A percentile compares a stretch with the other conserved stretches of the same genome.
Evolutionary conservation across 2,888 invertebrate genomes (phyloP).

Genomic region (Stegana nigrithorax): DNA sequence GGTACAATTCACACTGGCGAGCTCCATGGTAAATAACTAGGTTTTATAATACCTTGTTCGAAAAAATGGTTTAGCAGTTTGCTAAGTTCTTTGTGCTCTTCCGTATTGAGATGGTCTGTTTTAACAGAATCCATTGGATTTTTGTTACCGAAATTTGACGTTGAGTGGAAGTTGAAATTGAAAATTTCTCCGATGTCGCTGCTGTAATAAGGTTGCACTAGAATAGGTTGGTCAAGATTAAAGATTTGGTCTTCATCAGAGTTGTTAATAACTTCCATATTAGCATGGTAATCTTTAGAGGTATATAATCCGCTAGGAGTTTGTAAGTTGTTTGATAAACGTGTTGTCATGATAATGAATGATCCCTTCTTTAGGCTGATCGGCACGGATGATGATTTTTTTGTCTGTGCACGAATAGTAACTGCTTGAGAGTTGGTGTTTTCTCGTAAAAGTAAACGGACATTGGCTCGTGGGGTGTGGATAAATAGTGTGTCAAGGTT

Average conservation of each 20-base stretch:
- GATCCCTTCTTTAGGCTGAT: neutral
- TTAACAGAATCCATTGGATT: neutral
- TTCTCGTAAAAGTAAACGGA: too few relatives aligned
- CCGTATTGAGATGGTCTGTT: neutral
- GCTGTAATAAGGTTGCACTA: neutral
- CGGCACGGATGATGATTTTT: too few relatives aligned
- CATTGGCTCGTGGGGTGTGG: neutral
- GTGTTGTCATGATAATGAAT: too few relatives aligned
- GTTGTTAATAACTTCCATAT: neutral
- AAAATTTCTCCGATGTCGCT: neutral
- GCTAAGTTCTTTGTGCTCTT: neutral
- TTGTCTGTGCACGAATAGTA: neutral
- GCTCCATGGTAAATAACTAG: neutral
- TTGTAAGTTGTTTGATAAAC: too few relatives aligned
- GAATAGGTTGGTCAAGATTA: neutral
- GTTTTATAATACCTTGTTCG: conserved; percentile 4
- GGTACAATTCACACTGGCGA: conserved; percentile 21
- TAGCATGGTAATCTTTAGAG: neutral
- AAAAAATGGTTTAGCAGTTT: neutral
- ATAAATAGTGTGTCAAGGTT: neutral
- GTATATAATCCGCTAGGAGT: neutral
- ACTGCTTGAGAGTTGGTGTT: neutral
- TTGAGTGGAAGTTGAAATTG: too few relatives aligned
- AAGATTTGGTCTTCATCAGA: neutral
- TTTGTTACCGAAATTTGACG: neutral